Evolutionary conservation across 2,888 invertebrate genomes (phyloP).

Genomic region (Leptothorax acervorum): DNA sequence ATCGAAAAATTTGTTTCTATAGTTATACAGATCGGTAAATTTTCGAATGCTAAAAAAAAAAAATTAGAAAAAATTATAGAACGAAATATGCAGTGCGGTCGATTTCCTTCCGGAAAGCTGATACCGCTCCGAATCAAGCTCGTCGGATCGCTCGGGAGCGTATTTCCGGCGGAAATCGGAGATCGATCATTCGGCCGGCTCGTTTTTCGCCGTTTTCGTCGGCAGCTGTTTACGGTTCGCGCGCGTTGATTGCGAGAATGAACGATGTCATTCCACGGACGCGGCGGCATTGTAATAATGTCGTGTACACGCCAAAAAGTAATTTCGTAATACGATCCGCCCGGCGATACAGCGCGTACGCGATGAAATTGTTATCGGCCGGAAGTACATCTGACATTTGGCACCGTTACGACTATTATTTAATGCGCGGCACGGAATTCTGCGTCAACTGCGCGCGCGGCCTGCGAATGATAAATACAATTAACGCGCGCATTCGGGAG

Average conservation of each 20-base stretch:
- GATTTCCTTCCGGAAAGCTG: conserved; percentile 11
- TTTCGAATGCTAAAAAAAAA: conserved; percentile 17
- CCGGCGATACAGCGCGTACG: not conserved
- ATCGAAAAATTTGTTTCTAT: not conserved
- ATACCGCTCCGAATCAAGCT: conserved; percentile 32
- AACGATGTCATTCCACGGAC: conserved; percentile 24
- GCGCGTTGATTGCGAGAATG: conserved; percentile 42
- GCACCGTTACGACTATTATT: conserved; percentile 50
- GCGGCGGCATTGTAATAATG: conserved; percentile 39
- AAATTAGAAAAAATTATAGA: not conserved
- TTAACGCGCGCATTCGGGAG: conserved; percentile 40
- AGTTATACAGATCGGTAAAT: not conserved
- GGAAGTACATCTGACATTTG: conserved; percentile 49
- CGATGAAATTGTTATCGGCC: conserved; percentile 49
- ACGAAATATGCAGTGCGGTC: not conserved
- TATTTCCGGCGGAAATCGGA: conserved; percentile 45
- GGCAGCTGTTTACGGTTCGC: conserved; percentile 36
- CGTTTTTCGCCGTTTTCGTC: conserved; percentile 30
- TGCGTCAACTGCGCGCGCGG: conserved; percentile 42
- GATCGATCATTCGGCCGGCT: conserved; percentile 37
- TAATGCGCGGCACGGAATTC: conserved; percentile 47
- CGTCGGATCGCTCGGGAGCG: conserved; percentile 21
- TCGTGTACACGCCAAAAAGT: conserved; percentile 40
- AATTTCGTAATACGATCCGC: conserved; percentile 44
- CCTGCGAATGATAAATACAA: conserved; percentile 52